phyloP scores from a whole-genome alignment of 2,113 vertebrate genomes.

The Amphiprion ocellaris region DNA sequence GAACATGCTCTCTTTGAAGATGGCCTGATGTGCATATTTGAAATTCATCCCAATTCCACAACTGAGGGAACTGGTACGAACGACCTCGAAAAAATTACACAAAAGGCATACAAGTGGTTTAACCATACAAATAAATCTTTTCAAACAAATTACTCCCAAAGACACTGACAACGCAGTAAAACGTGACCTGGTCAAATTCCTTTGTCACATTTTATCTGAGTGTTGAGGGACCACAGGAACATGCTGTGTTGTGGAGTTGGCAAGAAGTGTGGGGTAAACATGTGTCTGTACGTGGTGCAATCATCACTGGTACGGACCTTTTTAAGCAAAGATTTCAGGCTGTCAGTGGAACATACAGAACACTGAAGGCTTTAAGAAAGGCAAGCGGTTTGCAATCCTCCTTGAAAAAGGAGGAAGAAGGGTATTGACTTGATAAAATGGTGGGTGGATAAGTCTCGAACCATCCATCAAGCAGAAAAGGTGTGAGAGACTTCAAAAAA shows the following conservation, averaged over 20 bases:
- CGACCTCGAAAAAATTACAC: constrained; percentile 26
- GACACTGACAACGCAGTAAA: constrained; percentile 18
- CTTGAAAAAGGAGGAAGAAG: constrained; percentile 13
- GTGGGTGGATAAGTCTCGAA: constrained; percentile 48
- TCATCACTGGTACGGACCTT: too few species aligned
- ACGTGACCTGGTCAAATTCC: constrained; percentile 46
- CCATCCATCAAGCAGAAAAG: constrained; percentile 50
- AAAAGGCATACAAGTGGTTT: constrained; percentile 2
- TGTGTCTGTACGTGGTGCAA: background rate
- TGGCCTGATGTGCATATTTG: constrained; percentile 24
- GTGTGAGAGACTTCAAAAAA: constrained; percentile 23
- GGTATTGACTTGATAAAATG: constrained; percentile 25
- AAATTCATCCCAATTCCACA: constrained; percentile 50
- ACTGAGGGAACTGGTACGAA: constrained; percentile 35
- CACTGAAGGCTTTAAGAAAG: constrained; percentile 13
- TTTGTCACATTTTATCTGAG: constrained; percentile 19
- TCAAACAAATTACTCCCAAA: constrained; percentile 27
- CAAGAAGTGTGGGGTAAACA: background rate
- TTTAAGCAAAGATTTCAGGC: background rate
- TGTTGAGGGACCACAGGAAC: constrained; percentile 11
- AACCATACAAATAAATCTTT: constrained; percentile 46
- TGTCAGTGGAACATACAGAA: constrained; percentile 7
- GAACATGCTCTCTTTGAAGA: constrained; percentile 30
- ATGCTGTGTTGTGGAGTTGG: constrained; percentile 6
- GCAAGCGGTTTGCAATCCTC: constrained; percentile 14